A percentile compares a stretch with the other conserved stretches of the same genome.
Evolutionary conservation across 2,888 invertebrate species (phyloP).

Genomic region (Platypus cylindrus): DNA sequence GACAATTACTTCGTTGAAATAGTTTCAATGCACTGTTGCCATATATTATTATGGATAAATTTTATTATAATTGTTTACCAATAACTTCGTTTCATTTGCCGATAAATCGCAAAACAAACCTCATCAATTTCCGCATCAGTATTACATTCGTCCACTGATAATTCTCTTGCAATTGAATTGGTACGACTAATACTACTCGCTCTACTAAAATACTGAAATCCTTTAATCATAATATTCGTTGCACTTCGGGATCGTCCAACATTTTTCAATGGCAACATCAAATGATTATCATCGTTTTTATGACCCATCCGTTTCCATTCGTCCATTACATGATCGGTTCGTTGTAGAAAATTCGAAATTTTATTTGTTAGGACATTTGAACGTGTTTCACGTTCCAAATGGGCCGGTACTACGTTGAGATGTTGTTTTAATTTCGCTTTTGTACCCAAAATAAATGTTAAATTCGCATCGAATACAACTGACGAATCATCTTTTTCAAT

Average conservation of each 20-base stretch:
- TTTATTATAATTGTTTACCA: too few relatives aligned
- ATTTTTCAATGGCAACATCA: conserved; percentile 24
- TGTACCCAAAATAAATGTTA: conserved; percentile 65
- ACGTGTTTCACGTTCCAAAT: conserved; percentile 61
- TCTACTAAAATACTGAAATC: conserved; percentile 57
- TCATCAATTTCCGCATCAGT: conserved; percentile 50
- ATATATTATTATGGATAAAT: too few relatives aligned
- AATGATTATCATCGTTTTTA: conserved; percentile 34
- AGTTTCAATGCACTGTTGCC: too few relatives aligned
- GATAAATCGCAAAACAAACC: conserved; percentile 32
- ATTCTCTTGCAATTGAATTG: conserved; percentile 38
- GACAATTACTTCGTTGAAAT: too few relatives aligned
- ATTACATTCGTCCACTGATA: conserved; percentile 42
- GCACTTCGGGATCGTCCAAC: conserved; percentile 58
- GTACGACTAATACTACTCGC: conserved; percentile 41
- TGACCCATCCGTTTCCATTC: conserved; percentile 68
- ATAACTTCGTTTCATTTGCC: too few relatives aligned
- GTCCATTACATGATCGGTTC: conserved; percentile 80
- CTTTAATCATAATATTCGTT: conserved; percentile 72
- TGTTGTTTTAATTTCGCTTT: conserved; percentile 55
- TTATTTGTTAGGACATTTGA: conserved; percentile 63
- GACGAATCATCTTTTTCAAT: conserved; percentile 59
- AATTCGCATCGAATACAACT: conserved; percentile 69
- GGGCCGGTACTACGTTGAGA: conserved; percentile 61
- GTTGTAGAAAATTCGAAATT: conserved; percentile 66